phyloP scores from a whole-genome alignment of 2,888 invertebrate species.

The Spialia ferax region DNA sequence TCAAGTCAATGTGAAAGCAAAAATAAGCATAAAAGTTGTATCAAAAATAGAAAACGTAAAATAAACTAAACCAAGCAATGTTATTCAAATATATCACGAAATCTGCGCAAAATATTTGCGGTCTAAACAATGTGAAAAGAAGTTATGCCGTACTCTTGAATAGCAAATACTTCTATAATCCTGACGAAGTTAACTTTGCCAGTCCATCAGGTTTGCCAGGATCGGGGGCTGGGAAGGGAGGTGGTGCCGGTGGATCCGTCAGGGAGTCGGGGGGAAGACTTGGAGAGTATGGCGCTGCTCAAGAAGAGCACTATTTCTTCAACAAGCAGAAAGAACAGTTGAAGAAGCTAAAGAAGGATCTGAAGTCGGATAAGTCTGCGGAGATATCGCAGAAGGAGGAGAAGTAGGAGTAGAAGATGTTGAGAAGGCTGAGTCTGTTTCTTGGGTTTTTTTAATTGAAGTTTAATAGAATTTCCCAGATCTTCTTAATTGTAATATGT shows the following conservation, averaged over 20 bases:
- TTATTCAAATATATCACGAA: neutral
- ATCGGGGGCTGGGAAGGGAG: constrained; percentile 66
- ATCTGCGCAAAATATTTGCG: neutral
- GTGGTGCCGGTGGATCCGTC: constrained; percentile 64
- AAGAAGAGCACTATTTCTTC: constrained; percentile 72
- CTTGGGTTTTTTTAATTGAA: too few species aligned
- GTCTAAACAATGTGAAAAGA: neutral
- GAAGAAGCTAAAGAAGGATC: constrained; percentile 60
- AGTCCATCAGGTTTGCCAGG: constrained; percentile 54
- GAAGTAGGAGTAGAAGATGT: constrained; percentile 43
- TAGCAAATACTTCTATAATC: neutral
- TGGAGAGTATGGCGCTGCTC: constrained; percentile 63
- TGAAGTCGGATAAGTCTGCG: constrained; percentile 47
- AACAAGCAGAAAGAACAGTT: constrained; percentile 64
- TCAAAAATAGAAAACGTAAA: neutral
- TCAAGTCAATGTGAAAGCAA: neutral
- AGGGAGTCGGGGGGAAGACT: constrained; percentile 66
- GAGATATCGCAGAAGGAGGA: constrained; percentile 46
- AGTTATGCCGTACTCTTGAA: neutral
- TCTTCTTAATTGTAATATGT: too few species aligned
- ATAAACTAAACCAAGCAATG: neutral
- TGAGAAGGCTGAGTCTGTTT: neutral
- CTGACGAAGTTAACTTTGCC: constrained; percentile 6
- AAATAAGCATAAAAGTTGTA: neutral
- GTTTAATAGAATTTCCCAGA: too few species aligned